Conservation (phyloP, 2,888 invertebrate genomes). For the Melitaea athalia region DNA sequence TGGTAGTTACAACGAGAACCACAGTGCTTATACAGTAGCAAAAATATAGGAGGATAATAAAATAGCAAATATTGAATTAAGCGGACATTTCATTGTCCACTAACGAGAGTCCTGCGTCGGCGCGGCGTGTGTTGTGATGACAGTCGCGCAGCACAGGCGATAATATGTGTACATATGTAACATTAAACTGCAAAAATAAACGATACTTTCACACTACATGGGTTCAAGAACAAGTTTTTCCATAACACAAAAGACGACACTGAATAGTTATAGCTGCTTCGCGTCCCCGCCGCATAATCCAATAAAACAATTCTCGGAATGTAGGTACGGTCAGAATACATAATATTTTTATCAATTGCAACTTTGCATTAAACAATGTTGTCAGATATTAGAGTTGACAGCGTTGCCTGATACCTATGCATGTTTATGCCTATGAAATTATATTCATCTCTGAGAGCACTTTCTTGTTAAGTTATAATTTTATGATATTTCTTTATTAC, state of each 20-base stretch:
- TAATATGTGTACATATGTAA: constrained; percentile 83
- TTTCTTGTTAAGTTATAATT: no score
- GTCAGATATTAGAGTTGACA: constrained; percentile 2
- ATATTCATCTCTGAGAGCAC: no score
- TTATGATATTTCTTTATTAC: no score
- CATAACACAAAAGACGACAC: constrained; percentile 83
- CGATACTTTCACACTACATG: constrained; percentile 82
- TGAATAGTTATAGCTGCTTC: constrained; percentile 83
- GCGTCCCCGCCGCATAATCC: constrained; percentile 80
- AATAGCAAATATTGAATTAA: constrained; percentile 57
- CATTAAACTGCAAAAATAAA: constrained; percentile 83
- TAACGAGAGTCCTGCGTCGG: constrained; percentile 59
- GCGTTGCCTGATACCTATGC: not conserved
- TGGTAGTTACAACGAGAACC: not conserved
- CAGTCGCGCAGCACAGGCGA: constrained; percentile 70
- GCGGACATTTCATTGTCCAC: constrained; percentile 60
- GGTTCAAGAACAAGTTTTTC: constrained; percentile 83
- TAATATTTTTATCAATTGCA: constrained; percentile 44
- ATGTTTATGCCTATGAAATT: no score
- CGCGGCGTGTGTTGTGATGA: constrained; percentile 60
- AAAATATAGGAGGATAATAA: constrained; percentile 44
- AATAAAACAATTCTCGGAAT: constrained; percentile 81
- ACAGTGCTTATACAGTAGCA: constrained; percentile 19
- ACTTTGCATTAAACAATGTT: constrained; percentile 9
- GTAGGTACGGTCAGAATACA: constrained; percentile 72